phyloP scores from a whole-genome alignment of 2,888 invertebrate genomes.

The Antheraea yamamai region DNA sequence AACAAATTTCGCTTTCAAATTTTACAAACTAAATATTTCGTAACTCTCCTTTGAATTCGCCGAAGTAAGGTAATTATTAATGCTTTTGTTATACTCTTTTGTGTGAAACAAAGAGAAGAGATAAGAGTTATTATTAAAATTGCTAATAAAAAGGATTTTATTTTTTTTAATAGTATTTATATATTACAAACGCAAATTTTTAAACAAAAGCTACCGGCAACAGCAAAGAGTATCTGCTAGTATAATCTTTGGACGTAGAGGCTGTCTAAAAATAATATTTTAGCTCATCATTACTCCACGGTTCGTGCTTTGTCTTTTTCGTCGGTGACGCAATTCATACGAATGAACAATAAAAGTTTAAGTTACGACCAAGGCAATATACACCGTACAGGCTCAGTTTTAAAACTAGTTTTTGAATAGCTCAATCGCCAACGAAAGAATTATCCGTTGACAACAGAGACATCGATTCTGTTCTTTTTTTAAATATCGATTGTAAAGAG shows the following conservation, averaged over 20 bases:
- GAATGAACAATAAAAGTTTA: conserved; percentile 67
- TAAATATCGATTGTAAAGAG: conserved; percentile 81
- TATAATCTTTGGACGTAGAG: conserved; percentile 62
- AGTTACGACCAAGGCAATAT: conserved; percentile 34
- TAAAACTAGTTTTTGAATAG: conserved; percentile 42
- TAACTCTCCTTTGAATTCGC: not conserved
- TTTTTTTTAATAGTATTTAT: not conserved
- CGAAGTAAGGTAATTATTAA: not conserved
- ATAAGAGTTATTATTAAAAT: not conserved
- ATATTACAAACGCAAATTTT: not conserved
- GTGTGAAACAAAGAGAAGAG: conserved; percentile 17
- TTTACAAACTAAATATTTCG: not conserved
- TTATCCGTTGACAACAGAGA: conserved; percentile 81
- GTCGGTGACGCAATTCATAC: conserved; percentile 78
- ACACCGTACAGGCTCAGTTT: conserved; percentile 30
- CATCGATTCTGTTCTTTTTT: conserved; percentile 78
- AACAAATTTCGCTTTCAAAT: not conserved
- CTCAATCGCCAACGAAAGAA: conserved; percentile 60
- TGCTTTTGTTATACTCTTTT: not conserved
- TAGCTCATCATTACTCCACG: conserved; percentile 76
- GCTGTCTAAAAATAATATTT: conserved; percentile 76
- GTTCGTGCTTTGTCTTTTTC: conserved; percentile 78
- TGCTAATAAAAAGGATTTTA: not conserved
- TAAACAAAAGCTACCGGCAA: conserved; percentile 58
- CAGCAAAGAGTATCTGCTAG: conserved; percentile 63